phyloP scores from a whole-genome alignment of 2,113 vertebrate genomes.

The Phoxinus phoxinus region DNA sequence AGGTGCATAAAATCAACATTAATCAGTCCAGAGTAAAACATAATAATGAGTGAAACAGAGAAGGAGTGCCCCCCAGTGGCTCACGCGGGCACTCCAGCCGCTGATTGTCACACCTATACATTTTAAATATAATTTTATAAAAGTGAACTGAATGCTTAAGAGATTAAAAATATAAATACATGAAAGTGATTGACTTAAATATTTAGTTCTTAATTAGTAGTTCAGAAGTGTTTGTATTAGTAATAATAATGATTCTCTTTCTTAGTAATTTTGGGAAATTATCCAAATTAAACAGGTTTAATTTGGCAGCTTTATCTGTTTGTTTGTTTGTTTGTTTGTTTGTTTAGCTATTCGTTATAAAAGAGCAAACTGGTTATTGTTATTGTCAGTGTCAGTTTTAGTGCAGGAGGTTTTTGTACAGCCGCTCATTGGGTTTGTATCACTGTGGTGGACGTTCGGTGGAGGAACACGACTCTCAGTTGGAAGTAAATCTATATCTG shows the following conservation, averaged over 20 bases:
- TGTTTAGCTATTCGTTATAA: neutral
- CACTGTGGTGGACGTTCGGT: neutral
- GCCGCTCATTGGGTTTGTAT: neutral
- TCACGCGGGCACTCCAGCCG: too few species aligned
- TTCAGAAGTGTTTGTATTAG: too few species aligned
- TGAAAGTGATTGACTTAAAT: too few species aligned
- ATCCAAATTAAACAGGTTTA: neutral
- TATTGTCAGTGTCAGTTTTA: neutral
- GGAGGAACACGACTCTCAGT: conserved; percentile 24
- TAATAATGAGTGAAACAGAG: too few species aligned
- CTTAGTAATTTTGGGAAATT: neutral
- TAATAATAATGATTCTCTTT: neutral
- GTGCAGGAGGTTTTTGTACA: conserved; percentile 36
- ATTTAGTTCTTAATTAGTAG: too few species aligned
- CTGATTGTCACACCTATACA: too few species aligned
- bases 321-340: neutral
- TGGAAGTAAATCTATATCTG: conserved; percentile 38
- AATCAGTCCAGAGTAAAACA: too few species aligned
- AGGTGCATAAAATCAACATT: too few species aligned
- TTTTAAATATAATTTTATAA: too few species aligned
- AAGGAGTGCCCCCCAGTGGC: too few species aligned
- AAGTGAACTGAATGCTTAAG: neutral
- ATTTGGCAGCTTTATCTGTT: neutral
- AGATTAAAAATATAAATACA: neutral
- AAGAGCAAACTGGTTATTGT: neutral